Evolutionary conservation across 2,797 vertebrate species (phyloP).

Genomic region (Hippocampus kuda): DNA sequence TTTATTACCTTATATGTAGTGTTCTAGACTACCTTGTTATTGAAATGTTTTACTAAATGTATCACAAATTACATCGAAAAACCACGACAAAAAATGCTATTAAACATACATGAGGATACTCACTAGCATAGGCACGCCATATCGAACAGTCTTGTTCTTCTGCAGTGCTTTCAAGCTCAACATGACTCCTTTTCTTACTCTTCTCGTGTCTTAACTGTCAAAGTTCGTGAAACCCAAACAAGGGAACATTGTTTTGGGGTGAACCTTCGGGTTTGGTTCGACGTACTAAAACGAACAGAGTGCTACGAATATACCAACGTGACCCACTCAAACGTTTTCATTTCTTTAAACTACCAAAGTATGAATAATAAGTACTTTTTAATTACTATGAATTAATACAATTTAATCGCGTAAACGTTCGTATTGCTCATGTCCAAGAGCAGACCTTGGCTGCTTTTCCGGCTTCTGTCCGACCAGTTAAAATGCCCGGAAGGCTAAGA

Average conservation of each 20-base stretch:
- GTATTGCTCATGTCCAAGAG: too few relatives aligned
- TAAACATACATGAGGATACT: slow-evolving; percentile 19
- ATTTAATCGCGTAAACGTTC: neutral
- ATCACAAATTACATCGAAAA: too few relatives aligned
- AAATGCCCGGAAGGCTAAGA: too few relatives aligned
- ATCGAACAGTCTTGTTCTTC: slow-evolving; percentile 55
- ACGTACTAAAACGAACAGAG: slow-evolving; percentile 16
- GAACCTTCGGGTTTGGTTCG: slow-evolving; percentile 23
- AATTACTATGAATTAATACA: neutral
- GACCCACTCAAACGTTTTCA: fast-evolving
- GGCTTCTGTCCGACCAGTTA: too few relatives aligned
- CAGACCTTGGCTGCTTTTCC: too few relatives aligned
- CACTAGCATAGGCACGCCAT: slow-evolving; percentile 70
- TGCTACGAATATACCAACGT: neutral
- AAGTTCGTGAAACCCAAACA: neutral
- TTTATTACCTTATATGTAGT: too few relatives aligned
- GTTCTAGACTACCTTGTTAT: too few relatives aligned
- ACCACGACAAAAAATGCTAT: neutral
- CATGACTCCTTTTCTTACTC: slow-evolving; percentile 33
- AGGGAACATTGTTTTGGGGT: slow-evolving; percentile 16
- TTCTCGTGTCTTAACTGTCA: slow-evolving; percentile 13
- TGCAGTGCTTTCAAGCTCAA: slow-evolving; percentile 38
- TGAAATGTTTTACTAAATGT: too few relatives aligned
- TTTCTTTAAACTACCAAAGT: neutral
- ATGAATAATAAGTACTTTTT: neutral